phyloP scores from a whole-genome alignment of 2,888 invertebrate genomes.

The Argynnis bischoffii region DNA sequence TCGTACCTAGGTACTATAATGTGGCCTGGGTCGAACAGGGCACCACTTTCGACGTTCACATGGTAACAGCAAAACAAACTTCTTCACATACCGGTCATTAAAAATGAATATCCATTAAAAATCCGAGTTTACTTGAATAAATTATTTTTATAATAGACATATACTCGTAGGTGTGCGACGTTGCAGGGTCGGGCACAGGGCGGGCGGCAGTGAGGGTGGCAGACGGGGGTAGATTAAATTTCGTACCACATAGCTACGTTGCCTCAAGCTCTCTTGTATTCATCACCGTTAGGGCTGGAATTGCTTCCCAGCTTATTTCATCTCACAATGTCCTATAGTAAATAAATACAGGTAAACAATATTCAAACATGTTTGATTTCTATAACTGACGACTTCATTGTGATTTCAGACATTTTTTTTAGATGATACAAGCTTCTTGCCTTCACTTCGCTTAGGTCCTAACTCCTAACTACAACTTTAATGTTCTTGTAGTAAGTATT shows the following conservation, averaged over 20 bases:
- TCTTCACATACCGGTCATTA: slow-evolving; percentile 36
- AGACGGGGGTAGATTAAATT: slow-evolving; percentile 80
- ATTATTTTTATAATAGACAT: slow-evolving; percentile 50
- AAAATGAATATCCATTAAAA: slow-evolving; percentile 44
- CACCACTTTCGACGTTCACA: slow-evolving; percentile 55
- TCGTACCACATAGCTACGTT: slow-evolving; percentile 66
- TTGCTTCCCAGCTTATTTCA: slow-evolving; percentile 63
- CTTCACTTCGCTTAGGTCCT: no score
- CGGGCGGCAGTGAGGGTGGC: slow-evolving; percentile 55
- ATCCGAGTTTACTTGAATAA: slow-evolving; percentile 59
- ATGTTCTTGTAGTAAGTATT: no score
- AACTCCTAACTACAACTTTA: no score
- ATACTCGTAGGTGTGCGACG: slow-evolving; percentile 30
- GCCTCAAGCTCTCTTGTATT: slow-evolving; percentile 70
- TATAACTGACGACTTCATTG: neutral
- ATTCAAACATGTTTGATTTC: neutral
- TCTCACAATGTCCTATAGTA: slow-evolving; percentile 42
- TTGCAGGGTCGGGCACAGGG: slow-evolving; percentile 43
- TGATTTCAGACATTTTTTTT: neutral
- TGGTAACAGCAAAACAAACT: slow-evolving; percentile 69
- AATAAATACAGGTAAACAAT: slow-evolving; percentile 14
- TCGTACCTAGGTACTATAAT: slow-evolving; percentile 59
- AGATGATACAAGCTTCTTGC: no score
- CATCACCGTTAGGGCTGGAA: slow-evolving; percentile 72
- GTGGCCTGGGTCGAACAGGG: slow-evolving; percentile 39